phyloP scores from a whole-genome alignment of 2,113 vertebrate species.

The Oceanodroma tethys region DNA sequence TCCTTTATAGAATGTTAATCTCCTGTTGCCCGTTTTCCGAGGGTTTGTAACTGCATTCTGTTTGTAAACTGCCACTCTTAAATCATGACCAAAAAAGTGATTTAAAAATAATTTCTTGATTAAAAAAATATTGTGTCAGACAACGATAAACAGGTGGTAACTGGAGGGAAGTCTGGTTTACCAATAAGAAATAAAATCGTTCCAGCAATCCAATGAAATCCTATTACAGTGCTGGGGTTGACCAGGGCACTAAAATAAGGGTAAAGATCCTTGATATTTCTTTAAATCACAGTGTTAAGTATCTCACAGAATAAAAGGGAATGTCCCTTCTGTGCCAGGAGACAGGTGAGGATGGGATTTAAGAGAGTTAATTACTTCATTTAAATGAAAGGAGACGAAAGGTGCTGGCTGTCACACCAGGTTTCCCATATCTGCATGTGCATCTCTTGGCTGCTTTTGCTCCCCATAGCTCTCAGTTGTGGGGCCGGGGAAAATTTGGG shows the following conservation, averaged over 20 bases:
- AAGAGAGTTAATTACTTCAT: not conserved
- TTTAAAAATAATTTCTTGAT: not conserved
- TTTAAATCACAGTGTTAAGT: not conserved
- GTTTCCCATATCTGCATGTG: not conserved
- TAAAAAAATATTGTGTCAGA: not conserved
- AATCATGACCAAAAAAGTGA: not conserved
- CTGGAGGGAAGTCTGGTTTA: not conserved
- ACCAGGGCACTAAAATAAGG: not conserved
- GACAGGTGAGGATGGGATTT: not conserved
- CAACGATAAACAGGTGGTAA: not conserved
- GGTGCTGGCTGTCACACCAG: not conserved
- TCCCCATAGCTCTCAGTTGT: not conserved
- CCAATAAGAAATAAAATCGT: not conserved
- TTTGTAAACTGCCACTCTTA: not conserved
- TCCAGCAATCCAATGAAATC: not conserved
- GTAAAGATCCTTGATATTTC: not conserved
- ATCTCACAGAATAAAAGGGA: not conserved
- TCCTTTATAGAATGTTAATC: not conserved
- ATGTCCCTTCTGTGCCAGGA: not conserved
- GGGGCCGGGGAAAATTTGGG: not conserved
- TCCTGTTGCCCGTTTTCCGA: not conserved
- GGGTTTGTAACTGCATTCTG: not conserved
- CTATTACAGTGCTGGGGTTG: not conserved
- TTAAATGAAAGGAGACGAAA: not conserved
- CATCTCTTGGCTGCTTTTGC: not conserved